Conservation (phyloP, 92 coral and sea anemone genomes). For the Desmophyllum pertusum region DNA sequence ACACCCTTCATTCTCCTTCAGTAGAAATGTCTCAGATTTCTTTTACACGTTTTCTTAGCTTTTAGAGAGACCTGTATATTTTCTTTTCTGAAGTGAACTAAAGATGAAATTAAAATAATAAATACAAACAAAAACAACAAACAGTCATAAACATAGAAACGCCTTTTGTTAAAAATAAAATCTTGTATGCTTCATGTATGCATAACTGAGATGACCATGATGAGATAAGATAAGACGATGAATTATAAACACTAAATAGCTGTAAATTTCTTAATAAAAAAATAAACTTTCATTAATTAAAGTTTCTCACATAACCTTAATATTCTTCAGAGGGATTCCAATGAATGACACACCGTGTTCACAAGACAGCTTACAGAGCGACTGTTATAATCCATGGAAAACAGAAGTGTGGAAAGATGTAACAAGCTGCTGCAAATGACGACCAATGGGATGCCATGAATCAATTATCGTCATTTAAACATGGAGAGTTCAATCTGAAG, state of each 20-base stretch:
- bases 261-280: neutral
- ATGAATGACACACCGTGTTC: neutral
- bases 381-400: neutral
- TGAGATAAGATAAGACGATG: neutral
- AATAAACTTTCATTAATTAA: neutral
- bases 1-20: neutral
- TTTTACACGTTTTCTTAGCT: neutral
- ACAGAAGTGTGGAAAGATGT: neutral
- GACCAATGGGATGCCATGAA: neutral
- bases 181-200: neutral
- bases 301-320: neutral
- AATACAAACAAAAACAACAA: neutral
- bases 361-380: neutral
- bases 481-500: neutral
- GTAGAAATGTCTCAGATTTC: neutral
- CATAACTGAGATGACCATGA: neutral
- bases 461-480: neutral
- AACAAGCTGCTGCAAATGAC: neutral
- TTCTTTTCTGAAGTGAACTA: neutral
- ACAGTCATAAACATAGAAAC: neutral
- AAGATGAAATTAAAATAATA: neutral
- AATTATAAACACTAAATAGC: neutral
- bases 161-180: neutral
- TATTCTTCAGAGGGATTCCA: conserved; percentile 9
- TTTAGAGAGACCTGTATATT: neutral